Evolutionary conservation across 2,888 invertebrate species (phyloP).

Genomic region (Acrobasis suavella): DNA sequence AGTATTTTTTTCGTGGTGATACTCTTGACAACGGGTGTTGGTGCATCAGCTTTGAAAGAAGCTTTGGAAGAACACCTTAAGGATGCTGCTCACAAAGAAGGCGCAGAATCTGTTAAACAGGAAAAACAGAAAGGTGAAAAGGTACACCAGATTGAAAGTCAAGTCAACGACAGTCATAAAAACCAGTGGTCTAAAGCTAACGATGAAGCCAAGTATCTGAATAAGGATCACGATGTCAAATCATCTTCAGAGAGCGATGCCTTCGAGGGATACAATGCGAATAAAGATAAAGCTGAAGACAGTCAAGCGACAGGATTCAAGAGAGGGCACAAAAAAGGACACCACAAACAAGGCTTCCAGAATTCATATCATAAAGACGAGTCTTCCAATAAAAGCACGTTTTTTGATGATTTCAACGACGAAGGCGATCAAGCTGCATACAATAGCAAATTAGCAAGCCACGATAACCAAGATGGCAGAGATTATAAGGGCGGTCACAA

Average conservation of each 20-base stretch:
- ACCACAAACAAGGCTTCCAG: constrained; percentile 86
- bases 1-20: constrained; percentile 51
- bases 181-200: constrained; percentile 72
- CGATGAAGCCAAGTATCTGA: constrained; percentile 73
- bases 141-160: constrained; percentile 68
- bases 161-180: constrained; percentile 67
- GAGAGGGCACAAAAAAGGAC: constrained; percentile 85
- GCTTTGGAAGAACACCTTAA: constrained; percentile 75
- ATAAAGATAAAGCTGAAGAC: constrained; percentile 73
- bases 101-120: constrained; percentile 64
- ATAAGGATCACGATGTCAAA: constrained; percentile 73
- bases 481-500: constrained; percentile 70
- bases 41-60: constrained; percentile 68
- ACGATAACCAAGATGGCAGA: constrained; percentile 69
- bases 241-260: constrained; percentile 69
- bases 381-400: constrained; percentile 86
- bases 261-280: constrained; percentile 67
- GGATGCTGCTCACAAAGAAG: constrained; percentile 69
- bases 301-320: constrained; percentile 67
- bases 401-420: constrained; percentile 84
- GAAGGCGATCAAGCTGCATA: constrained; percentile 74
- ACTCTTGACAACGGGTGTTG: constrained; percentile 50
- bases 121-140: constrained; percentile 75
- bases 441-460: constrained; percentile 65
- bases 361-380: constrained; percentile 88